phyloP scores from a whole-genome alignment of 2,888 invertebrate species.

The Tupiocoris notatus region DNA sequence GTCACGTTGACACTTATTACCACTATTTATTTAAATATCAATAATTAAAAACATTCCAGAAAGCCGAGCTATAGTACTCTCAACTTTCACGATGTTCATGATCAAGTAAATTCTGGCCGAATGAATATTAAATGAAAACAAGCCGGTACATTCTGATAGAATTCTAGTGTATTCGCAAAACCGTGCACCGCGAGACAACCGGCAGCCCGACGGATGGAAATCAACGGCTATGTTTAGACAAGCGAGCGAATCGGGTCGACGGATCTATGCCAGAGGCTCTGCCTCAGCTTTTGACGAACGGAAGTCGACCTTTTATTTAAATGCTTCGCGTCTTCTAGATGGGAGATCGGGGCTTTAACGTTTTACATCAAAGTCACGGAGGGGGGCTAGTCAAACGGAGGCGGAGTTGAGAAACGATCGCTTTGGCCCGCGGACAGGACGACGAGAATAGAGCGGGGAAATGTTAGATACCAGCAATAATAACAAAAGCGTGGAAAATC shows the following conservation, averaged over 20 bases:
- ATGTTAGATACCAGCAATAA: background rate
- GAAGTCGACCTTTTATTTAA: conserved; percentile 26
- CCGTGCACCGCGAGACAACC: background rate
- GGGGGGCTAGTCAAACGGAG: background rate
- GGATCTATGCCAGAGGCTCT: conserved; percentile 28
- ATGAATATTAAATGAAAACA: background rate
- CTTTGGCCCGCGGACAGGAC: background rate
- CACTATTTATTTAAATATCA: no score
- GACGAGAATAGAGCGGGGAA: background rate
- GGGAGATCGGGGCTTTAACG: background rate
- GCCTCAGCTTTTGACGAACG: conserved; percentile 20
- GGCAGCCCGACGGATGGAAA: background rate
- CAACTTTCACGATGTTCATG: no score
- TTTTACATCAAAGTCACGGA: background rate
- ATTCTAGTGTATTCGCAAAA: background rate
- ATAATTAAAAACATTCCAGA: no score
- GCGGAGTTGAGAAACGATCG: background rate
- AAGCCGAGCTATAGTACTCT: no score
- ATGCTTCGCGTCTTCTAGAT: conserved; percentile 8
- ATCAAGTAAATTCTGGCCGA: no score
- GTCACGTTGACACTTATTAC: no score
- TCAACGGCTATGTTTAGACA: conserved; percentile 34
- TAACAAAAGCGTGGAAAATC: background rate
- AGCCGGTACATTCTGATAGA: background rate
- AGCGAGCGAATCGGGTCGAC: conserved; percentile 8